Evolutionary conservation across 2,888 invertebrate genomes (phyloP).

Genomic region (Zootermopsis nevadensis): DNA sequence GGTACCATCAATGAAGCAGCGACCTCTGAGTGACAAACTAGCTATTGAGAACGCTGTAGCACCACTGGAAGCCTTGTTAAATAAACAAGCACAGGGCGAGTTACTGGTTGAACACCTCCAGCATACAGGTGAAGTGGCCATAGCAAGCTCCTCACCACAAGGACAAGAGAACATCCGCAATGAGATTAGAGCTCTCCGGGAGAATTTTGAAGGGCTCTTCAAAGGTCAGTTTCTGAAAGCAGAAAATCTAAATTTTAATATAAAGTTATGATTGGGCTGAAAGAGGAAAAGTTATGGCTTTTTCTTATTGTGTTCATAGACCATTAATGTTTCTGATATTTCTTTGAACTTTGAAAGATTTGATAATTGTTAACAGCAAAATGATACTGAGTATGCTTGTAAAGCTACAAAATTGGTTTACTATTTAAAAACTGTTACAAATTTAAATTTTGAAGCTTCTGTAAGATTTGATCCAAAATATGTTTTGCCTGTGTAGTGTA

Average conservation of each 20-base stretch:
- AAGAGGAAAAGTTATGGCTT: background rate
- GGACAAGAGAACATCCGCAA: constrained; percentile 85
- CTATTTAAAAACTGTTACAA: no score
- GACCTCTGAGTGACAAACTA: constrained; percentile 85
- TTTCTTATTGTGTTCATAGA: no score
- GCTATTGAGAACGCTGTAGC: constrained; percentile 90
- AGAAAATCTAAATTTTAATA: background rate
- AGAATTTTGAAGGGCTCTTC: constrained; percentile 86
- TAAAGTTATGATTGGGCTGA: no score
- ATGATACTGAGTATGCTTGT: no score
- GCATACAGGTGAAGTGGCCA: constrained; percentile 87
- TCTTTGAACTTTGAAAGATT: no score
- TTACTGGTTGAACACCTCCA: constrained; percentile 86
- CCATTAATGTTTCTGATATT: no score
- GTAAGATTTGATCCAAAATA: no score
- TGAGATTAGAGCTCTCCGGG: constrained; percentile 86
- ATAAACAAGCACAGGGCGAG: constrained; percentile 92
- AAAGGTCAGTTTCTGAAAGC: constrained; percentile 64
- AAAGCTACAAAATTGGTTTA: no score
- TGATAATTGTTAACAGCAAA: no score
- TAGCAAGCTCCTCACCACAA: constrained; percentile 83
- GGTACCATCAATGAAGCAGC: constrained; percentile 86
- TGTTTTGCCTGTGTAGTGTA: no score
- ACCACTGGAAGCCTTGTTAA: constrained; percentile 85
- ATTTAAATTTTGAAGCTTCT: no score